Evolutionary conservation across 2,888 invertebrate genomes (phyloP), one percentile per base, ranked within the genome.

Genomic region (Nesidiocoris tenuis): DNA sequence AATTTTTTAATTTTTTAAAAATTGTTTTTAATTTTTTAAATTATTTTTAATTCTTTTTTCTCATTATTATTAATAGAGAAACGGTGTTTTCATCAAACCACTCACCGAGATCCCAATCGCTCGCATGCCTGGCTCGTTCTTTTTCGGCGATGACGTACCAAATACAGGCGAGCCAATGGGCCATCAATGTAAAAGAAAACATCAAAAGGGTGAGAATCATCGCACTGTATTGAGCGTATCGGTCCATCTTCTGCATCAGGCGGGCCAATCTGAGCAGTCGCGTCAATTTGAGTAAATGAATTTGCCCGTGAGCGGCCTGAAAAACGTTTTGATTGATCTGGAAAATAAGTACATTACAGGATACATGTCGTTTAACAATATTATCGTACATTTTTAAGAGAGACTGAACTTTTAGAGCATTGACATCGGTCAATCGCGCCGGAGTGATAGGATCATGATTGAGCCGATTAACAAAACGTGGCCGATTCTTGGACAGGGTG

Each of bases 81-180:
- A n/a, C n/a, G n/a, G n/a, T n/a, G n/a, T n/a, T n/a, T n/a, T n/a
- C n/a, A n/a, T n/a, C n/a, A n/a, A n/a, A n/a, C n/a, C n/a, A 83
- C 88, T 88, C 85, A 95, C 95, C 94, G 81, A 94, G 88, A 84
- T 92, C 91, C 92, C 93, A 93, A 80, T 89, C 88, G 71, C 83
- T 84, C 80, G 89, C 88, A 79, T 88, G 86, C 80, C 86, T 86
- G 70, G 89, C 87, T 79, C 91, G 88, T 84, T 96, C 96, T 82
- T 91, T 91, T 82, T 93, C 93, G 7, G 96, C 97, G 81, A 97
- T 95, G 81, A 95, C 94, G 85, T 93, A 97, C 97, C 97, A 98
- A 81, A 97, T 90, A 84, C 97, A 97, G 16, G 97, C 97, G 78
- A 97, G 87, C 97, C 97, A 97, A 84, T 98, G 97, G 1, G 97